A percentile compares a stretch with the other conserved stretches of the same genome.
Conservation (phyloP, 2,797 vertebrate species). For the Tinamus major region DNA sequence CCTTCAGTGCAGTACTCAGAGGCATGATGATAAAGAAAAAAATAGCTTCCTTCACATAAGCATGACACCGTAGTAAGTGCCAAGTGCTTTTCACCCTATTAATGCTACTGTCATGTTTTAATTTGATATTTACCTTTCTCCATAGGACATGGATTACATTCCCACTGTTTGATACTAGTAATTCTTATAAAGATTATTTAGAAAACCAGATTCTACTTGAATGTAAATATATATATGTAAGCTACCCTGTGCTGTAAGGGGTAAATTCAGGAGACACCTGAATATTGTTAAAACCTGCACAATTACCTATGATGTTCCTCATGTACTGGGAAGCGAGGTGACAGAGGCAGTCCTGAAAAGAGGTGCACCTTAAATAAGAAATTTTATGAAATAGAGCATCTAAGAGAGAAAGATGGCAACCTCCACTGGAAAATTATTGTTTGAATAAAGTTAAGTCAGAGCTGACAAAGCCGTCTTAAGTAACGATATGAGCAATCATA, state of each 20-base stretch:
- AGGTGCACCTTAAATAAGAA: background rate
- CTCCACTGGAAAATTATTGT: background rate
- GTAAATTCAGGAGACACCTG: background rate
- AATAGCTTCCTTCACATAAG: background rate
- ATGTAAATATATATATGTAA: background rate
- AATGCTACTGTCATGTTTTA: background rate
- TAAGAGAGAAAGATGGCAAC: background rate
- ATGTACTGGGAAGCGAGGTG: background rate
- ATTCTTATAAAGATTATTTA: background rate
- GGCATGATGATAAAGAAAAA: background rate
- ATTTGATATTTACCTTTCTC: background rate
- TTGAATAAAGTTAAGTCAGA: slow-evolving; percentile 10
- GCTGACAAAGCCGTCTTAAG: background rate
- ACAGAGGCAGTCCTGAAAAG: background rate
- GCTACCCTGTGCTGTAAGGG: background rate
- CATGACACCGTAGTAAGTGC: background rate
- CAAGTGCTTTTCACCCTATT: background rate
- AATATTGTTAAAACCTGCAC: background rate
- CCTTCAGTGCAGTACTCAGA: slow-evolving; percentile 54
- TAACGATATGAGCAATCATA: background rate
- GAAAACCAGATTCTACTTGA: background rate
- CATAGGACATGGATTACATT: background rate
- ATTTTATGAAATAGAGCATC: background rate
- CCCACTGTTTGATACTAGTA: background rate
- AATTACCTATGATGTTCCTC: background rate